These are phyloP conservation scores for Halictus quadricinctus DNA, from an alignment of 2,888 invertebrate genomes.

Conservation along the genomic window DNA sequence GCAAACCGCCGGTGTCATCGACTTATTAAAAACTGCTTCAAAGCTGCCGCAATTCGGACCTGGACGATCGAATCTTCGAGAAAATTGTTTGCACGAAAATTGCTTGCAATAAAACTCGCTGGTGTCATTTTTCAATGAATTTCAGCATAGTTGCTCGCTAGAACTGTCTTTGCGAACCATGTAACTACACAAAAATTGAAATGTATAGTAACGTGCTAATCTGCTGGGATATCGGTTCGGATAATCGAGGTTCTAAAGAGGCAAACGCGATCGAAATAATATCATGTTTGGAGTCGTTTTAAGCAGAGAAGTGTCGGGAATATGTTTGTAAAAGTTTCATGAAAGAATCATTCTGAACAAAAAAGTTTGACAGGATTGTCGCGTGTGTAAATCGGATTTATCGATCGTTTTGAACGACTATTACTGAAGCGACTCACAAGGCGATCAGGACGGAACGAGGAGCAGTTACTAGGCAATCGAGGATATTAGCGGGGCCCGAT, in stretches of 20 bases:
- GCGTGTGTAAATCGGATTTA: background rate
- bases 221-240: background rate
- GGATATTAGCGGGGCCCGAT: conserved; percentile 54
- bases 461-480: conserved; percentile 43
- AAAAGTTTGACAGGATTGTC: background rate
- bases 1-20: background rate
- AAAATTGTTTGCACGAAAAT: background rate
- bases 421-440: background rate
- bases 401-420: background rate
- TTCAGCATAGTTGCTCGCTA: background rate
- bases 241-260: background rate
- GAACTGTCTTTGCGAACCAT: background rate
- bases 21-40: background rate
- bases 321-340: background rate
- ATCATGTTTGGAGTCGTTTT: background rate
- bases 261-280: background rate
- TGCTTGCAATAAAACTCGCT: background rate
- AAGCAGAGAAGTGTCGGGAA: background rate
- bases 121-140: background rate
- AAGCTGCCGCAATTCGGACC: background rate
- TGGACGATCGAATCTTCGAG: background rate
- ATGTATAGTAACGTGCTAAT: background rate
- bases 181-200: background rate
- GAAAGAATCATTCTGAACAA: background rate
- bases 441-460: conserved; percentile 39